phyloP scores from a whole-genome alignment of 2,113 vertebrate species.

The Nesoenas mayeri region DNA sequence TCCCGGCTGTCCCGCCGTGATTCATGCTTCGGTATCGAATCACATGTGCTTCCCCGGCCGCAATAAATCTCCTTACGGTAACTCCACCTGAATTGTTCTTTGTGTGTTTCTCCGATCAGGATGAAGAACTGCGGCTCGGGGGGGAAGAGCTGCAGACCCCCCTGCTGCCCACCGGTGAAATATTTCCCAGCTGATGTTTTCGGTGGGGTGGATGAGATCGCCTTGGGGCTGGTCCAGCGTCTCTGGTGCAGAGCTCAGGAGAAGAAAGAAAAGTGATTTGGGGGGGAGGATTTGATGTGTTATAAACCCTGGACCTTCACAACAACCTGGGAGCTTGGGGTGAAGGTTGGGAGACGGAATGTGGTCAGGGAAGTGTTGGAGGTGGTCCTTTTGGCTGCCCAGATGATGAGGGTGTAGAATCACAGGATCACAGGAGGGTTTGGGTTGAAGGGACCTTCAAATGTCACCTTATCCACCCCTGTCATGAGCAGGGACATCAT shows the following conservation, averaged over 20 bases:
- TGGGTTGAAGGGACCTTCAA: no score
- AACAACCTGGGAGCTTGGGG: rapidly evolving
- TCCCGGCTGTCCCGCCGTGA: background rate
- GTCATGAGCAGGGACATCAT: no score
- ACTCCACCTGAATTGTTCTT: constrained; percentile 21
- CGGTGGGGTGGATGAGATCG: background rate
- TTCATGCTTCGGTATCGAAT: background rate
- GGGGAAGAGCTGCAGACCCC: background rate
- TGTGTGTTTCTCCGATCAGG: background rate
- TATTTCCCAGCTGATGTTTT: background rate
- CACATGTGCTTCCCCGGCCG: background rate
- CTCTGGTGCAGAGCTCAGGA: background rate
- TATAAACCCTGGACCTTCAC: background rate
- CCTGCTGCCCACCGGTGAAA: rapidly evolving
- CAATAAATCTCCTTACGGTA: background rate
- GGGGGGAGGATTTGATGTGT: background rate
- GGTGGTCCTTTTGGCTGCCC: background rate
- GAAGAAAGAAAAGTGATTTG: background rate
- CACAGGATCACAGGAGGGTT: no score
- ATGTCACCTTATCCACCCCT: no score
- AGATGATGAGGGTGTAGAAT: background rate
- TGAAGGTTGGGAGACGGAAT: background rate
- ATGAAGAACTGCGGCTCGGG: background rate
- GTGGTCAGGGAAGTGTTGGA: rapidly evolving
- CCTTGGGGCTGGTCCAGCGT: background rate